A percentile compares a stretch with the other conserved stretches of the same genome.
Evolutionary conservation across 2,888 invertebrate species (phyloP).

Genomic region (Epistrophella euchroma): DNA sequence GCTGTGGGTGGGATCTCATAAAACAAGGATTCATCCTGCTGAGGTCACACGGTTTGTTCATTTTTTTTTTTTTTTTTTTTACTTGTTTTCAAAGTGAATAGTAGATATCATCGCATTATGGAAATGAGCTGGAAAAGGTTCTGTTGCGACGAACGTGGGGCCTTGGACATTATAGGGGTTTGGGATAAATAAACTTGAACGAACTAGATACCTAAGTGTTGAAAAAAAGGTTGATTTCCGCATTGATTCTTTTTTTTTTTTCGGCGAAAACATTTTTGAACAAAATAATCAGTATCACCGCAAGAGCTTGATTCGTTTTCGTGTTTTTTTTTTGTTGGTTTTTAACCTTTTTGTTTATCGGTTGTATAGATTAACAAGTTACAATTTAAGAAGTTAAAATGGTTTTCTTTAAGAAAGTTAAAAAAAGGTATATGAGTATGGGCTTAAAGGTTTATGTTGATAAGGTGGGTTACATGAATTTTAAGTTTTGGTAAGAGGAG

Average conservation of each 20-base stretch:
- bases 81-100: slow-evolving; percentile 46
- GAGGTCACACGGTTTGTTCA: neutral
- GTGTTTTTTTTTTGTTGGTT: slow-evolving; percentile 12
- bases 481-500: neutral
- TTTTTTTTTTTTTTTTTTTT: neutral
- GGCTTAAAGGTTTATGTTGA: neutral
- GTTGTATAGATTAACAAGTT: slow-evolving; percentile 52
- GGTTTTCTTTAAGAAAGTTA: slow-evolving; percentile 27
- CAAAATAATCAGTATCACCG: slow-evolving; percentile 70
- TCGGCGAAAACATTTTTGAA: slow-evolving; percentile 33
- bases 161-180: slow-evolving; percentile 4
- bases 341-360: slow-evolving; percentile 2
- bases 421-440: neutral
- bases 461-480: neutral
- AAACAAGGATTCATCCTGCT: slow-evolving; percentile 28
- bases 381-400: slow-evolving; percentile 54
- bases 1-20: neutral
- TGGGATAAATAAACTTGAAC: slow-evolving; percentile 34
- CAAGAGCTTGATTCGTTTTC: slow-evolving; percentile 42
- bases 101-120: slow-evolving; percentile 71
- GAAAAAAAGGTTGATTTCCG: slow-evolving; percentile 58
- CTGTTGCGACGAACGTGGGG: neutral
- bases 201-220: slow-evolving; percentile 35
- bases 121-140: slow-evolving; percentile 50
- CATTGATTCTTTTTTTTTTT: slow-evolving; percentile 52